Conservation (phyloP, 2,113 vertebrate species). For the Muntiacus muntjak region DNA sequence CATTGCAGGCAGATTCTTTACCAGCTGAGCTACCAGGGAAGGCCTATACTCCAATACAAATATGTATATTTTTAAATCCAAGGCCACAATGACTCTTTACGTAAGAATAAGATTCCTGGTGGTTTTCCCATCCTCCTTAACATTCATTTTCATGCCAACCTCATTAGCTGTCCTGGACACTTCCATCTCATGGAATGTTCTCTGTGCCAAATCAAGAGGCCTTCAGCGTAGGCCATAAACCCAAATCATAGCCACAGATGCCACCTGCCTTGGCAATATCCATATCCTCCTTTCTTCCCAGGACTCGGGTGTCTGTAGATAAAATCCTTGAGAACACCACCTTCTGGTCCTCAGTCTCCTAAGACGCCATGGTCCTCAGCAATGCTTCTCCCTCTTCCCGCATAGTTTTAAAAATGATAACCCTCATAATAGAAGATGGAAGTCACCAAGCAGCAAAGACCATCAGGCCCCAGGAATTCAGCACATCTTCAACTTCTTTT, state of each 20-base stretch:
- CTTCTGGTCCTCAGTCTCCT: not conserved
- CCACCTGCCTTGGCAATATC: not conserved
- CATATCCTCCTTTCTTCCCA: not conserved
- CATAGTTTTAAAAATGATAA: not conserved
- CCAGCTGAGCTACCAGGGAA: not conserved
- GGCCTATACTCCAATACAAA: not conserved
- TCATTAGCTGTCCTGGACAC: not conserved
- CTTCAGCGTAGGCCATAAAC: not conserved
- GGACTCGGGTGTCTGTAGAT: not conserved
- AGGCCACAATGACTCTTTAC: conserved; percentile 43
- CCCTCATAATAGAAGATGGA: too few relatives aligned
- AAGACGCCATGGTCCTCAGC: not conserved
- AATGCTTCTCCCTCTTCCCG: fast-evolving
- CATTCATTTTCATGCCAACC: not conserved
- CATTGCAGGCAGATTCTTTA: not conserved
- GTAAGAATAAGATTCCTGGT: not conserved
- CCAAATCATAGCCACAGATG: not conserved
- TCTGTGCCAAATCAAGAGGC: not conserved
- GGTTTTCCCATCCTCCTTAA: not conserved
- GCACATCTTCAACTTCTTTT: not conserved
- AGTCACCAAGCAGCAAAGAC: not conserved
- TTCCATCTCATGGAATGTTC: not conserved
- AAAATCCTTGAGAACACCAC: not conserved
- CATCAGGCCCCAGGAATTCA: not conserved
- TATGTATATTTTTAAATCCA: not conserved